phyloP scores from a whole-genome alignment of 2,888 invertebrate species.

The Drosophila sordidula region DNA sequence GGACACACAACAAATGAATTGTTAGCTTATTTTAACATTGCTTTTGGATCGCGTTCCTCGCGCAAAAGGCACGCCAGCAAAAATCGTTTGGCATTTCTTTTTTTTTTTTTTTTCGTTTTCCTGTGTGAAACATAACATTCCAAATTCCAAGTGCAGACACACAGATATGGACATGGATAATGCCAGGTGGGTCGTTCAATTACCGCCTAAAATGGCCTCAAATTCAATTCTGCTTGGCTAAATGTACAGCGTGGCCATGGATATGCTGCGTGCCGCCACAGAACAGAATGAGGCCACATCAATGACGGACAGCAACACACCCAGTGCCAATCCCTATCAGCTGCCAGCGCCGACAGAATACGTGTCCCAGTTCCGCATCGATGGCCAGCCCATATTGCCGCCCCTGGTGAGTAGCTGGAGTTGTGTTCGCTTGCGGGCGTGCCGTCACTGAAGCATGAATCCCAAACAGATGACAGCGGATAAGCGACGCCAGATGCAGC shows the following conservation, averaged over 20 bases:
- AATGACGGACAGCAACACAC: slow-evolving; percentile 9
- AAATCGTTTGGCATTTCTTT: slow-evolving; percentile 20
- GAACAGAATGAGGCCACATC: slow-evolving; percentile 37
- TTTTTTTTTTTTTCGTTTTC: no score
- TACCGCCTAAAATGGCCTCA: neutral
- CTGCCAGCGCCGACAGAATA: slow-evolving; percentile 11
- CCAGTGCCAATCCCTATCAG: slow-evolving; percentile 10
- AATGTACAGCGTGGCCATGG: slow-evolving; percentile 49
- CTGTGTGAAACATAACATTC: slow-evolving; percentile 4
- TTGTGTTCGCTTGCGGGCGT: slow-evolving; percentile 20
- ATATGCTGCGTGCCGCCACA: slow-evolving; percentile 46
- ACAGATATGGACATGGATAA: slow-evolving; percentile 33
- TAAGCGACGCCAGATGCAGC: slow-evolving; percentile 75
- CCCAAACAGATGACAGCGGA: slow-evolving; percentile 81
- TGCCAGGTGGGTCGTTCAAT: slow-evolving; percentile 23
- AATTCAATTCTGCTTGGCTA: neutral
- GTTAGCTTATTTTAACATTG: slow-evolving; percentile 21
- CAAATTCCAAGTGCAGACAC: slow-evolving; percentile 37
- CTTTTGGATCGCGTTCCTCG: slow-evolving; percentile 11
- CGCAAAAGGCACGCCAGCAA: slow-evolving; percentile 8
- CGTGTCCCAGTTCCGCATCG: slow-evolving; percentile 79
- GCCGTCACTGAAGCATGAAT: slow-evolving; percentile 43
- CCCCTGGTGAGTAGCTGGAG: slow-evolving; percentile 78
- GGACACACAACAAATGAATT: slow-evolving; percentile 42
- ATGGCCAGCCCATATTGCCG: slow-evolving; percentile 83